A percentile compares a stretch with the other conserved stretches of the same genome.
These are phyloP conservation scores for Artibeus lituratus DNA, from an alignment of 2,797 vertebrate species.

Conservation along the genomic window DNA sequence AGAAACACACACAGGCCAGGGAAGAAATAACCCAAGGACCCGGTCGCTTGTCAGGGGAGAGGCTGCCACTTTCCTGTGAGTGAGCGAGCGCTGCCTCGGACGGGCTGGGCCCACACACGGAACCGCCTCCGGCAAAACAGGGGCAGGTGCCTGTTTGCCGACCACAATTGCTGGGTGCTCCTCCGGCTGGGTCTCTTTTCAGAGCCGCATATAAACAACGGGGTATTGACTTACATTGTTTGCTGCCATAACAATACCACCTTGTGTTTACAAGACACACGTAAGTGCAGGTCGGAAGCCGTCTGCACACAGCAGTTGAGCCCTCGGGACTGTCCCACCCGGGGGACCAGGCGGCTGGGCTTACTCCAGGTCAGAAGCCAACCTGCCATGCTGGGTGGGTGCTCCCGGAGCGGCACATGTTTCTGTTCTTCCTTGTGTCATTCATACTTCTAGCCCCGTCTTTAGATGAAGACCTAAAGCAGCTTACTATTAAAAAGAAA, in stretches of 20 bases:
- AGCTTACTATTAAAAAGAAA: neutral
- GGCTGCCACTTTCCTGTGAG: neutral
- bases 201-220: slow-evolving; percentile 24
- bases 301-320: neutral
- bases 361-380: neutral
- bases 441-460: neutral
- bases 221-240: slow-evolving; percentile 28
- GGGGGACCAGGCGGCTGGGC: no score
- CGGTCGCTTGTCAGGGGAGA: neutral
- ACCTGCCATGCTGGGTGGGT: neutral
- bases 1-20: neutral
- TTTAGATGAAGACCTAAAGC: neutral
- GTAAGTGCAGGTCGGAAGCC: neutral
- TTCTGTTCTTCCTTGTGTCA: neutral
- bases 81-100: neutral
- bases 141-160: slow-evolving; percentile 40
- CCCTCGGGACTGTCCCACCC: no score
- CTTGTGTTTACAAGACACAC: slow-evolving; percentile 38
- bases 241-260: slow-evolving; percentile 47
- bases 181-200: slow-evolving; percentile 22
- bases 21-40: neutral
- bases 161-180: slow-evolving; percentile 48
- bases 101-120: slow-evolving; percentile 34
- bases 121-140: neutral
- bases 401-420: neutral